Conservation (phyloP, 2,113 vertebrate species). For the Cyanoramphus novaezelandiae region DNA sequence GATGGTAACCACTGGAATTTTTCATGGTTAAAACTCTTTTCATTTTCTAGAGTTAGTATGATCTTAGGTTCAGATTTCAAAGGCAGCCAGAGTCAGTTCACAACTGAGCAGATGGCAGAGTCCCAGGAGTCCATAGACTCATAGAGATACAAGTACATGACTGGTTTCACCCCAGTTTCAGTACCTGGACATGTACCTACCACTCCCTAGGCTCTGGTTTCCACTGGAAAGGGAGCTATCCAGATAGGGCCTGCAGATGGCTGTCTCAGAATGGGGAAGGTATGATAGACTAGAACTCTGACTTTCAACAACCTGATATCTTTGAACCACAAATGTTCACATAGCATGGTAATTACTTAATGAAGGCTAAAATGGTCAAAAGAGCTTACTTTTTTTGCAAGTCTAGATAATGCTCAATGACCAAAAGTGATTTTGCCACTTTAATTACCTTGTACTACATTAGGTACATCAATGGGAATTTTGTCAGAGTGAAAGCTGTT, state of each 20-base stretch:
- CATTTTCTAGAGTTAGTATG: fast-evolving
- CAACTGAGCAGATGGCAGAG: background rate
- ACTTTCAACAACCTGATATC: background rate
- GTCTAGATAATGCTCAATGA: background rate
- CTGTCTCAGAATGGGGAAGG: background rate
- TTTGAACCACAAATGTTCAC: background rate
- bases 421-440: background rate
- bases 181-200: background rate
- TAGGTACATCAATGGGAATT: background rate
- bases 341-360: background rate
- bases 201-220: background rate
- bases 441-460: background rate
- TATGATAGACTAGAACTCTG: background rate
- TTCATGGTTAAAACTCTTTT: background rate
- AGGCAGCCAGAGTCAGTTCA: background rate
- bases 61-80: background rate
- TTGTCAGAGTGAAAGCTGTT: background rate
- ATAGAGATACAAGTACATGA: fast-evolving
- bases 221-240: background rate
- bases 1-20: background rate
- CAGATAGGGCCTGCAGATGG: fast-evolving
- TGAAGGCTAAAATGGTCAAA: background rate
- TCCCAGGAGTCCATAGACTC: background rate
- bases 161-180: background rate
- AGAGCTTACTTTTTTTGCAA: background rate